These are phyloP conservation scores for Neodiprion fabricii DNA, from an alignment of 1,140 invertebrate species.

Conservation along the genomic window DNA sequence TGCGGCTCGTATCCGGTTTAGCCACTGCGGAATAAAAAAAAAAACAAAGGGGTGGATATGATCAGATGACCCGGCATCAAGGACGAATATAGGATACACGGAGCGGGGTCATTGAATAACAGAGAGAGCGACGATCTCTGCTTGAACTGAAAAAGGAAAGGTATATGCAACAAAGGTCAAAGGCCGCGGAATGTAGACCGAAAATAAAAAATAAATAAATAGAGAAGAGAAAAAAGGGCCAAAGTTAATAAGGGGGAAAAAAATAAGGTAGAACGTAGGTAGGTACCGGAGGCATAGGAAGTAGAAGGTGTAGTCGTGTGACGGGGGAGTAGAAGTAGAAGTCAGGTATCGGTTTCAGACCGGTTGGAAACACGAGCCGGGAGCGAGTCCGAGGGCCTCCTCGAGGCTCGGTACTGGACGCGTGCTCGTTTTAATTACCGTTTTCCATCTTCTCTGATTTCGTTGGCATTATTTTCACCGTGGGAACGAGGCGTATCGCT, in stretches of 20 bases:
- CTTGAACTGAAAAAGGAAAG: slow-evolving; percentile 9
- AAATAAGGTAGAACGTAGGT: not conserved
- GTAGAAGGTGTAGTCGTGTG: slow-evolving; percentile 6
- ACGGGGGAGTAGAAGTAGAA: slow-evolving; percentile 26
- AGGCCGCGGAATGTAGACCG: not conserved
- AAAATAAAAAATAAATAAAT: slow-evolving; percentile 4
- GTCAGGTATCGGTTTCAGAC: slow-evolving; percentile 47
- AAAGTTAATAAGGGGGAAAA: slow-evolving; percentile 17
- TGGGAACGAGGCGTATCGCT: slow-evolving; percentile 35
- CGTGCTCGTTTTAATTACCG: slow-evolving; percentile 43
- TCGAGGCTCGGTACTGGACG: slow-evolving; percentile 24
- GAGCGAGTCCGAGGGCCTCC: slow-evolving; percentile 35
- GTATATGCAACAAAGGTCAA: slow-evolving; percentile 25
- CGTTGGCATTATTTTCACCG: slow-evolving; percentile 30
- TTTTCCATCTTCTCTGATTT: slow-evolving; percentile 45
- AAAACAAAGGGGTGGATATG: no score
- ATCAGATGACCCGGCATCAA: no score
- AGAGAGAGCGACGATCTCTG: slow-evolving; percentile 6
- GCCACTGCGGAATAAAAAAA: no score
- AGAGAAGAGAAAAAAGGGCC: slow-evolving; percentile 17
- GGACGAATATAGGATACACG: not conserved
- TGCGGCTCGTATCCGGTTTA: no score
- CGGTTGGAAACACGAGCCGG: slow-evolving; percentile 42
- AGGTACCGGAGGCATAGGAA: slow-evolving; percentile 19
- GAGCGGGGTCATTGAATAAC: slow-evolving; percentile 10